Percentiles rank a stretch among this genome's conserved stretches.
Conservation (phyloP, 2,888 invertebrate genomes). For the Hemithea aestivaria region DNA sequence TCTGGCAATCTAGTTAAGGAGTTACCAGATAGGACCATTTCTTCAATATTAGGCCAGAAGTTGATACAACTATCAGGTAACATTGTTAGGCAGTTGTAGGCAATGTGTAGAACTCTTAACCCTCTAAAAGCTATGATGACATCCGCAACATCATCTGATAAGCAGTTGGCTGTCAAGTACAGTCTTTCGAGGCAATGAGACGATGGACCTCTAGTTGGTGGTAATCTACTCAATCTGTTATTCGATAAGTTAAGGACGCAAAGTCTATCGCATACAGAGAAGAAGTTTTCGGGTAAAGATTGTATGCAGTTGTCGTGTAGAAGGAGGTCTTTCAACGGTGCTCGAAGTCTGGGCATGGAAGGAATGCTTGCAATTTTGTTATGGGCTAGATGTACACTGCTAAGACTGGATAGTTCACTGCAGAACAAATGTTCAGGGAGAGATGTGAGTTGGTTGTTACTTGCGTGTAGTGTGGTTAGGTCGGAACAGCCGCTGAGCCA, state of each 20-base stretch:
- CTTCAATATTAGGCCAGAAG: slow-evolving; percentile 89
- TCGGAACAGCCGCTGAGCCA: slow-evolving; percentile 88
- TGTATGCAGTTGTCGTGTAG: slow-evolving; percentile 89
- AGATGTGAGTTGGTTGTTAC: slow-evolving; percentile 84
- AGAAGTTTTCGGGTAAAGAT: slow-evolving; percentile 86
- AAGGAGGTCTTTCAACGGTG: slow-evolving; percentile 84
- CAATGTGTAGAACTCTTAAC: slow-evolving; percentile 85
- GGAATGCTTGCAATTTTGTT: slow-evolving; percentile 87
- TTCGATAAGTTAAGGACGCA: slow-evolving; percentile 88
- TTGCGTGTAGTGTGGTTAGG: slow-evolving; percentile 85
- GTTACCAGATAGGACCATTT: slow-evolving; percentile 90
- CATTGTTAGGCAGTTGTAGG: slow-evolving; percentile 87
- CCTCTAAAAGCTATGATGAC: slow-evolving; percentile 82
- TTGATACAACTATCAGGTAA: slow-evolving; percentile 86
- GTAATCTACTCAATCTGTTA: slow-evolving; percentile 85
- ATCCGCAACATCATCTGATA: slow-evolving; percentile 84
- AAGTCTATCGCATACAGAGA: slow-evolving; percentile 82
- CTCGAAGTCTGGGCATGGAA: slow-evolving; percentile 81
- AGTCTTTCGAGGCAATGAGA: slow-evolving; percentile 82
- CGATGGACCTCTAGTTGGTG: slow-evolving; percentile 80
- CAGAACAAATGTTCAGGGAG: slow-evolving; percentile 87
- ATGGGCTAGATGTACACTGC: slow-evolving; percentile 87
- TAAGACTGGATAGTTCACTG: slow-evolving; percentile 85
- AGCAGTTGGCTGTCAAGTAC: slow-evolving; percentile 87
- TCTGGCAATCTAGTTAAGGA: slow-evolving; percentile 86